Evolutionary conservation across 2,888 invertebrate genomes (phyloP), one percentile per base, ranked within the genome.

Genomic region (Corbicula japonica): DNA sequence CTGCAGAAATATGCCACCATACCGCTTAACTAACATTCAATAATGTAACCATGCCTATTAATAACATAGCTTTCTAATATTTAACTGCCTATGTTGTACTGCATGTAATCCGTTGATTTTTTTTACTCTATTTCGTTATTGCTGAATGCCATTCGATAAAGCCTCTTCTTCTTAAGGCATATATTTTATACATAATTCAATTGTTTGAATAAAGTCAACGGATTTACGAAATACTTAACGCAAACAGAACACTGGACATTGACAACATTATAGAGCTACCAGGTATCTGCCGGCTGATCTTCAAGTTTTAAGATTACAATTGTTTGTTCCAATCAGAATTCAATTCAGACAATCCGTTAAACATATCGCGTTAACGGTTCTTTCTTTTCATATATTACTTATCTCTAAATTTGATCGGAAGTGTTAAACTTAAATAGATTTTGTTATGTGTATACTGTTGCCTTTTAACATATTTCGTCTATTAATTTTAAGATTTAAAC

Each of bases 381-480:
- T n/a, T 21, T 8, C 50, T 28, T 52, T 65, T 50, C 10, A 58
- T 34, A 58, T 35, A 58, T 18, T 3, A 44, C 18, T 18, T 52
- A 65, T 65, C 65, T 26, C 10, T n/a, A 28, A 34, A 18, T 35
- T 35, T 38, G 52, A 65, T 65, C 65, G 35, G 10, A 65, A 26
- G 65, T 65, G 65, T 65, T 48, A 65, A 62, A 48, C 32, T 23
- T 50, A 50, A 50, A 50, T 50, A 50, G n/a, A n/a, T n/a, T n/a
- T n/a, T n/a, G n/a, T n/a, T n/a, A n/a, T n/a, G n/a, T n/a, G n/a
- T n/a, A n/a, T n/a, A n/a, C n/a, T n/a, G n/a, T n/a, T n/a, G n/a
- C n/a, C n/a, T n/a, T n/a, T n/a, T n/a, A n/a, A n/a, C n/a, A n/a
- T n/a, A n/a, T n/a, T n/a, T n/a, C n/a, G n/a, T n/a, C n/a, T n/a